Conservation (phyloP, 2,888 invertebrate species). For the Hypsopygia costalis region DNA sequence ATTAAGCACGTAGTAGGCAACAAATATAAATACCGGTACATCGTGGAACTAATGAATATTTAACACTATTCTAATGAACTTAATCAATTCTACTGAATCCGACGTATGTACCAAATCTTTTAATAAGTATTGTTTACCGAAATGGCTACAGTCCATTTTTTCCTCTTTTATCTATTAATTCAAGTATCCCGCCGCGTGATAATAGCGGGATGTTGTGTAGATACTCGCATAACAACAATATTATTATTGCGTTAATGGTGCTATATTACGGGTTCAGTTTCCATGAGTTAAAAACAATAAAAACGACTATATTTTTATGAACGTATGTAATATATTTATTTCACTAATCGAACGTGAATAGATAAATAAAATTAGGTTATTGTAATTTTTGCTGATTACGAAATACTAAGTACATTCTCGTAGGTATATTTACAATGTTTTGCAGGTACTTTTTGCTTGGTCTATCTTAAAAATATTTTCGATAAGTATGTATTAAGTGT, state of each 20-base stretch:
- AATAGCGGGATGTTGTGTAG: conserved; percentile 8
- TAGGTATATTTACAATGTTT: no score
- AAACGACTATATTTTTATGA: no score
- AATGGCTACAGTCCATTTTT: neutral
- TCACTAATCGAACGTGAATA: no score
- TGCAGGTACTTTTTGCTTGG: no score
- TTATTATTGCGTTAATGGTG: neutral
- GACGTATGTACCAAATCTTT: neutral
- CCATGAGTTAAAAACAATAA: no score
- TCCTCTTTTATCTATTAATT: conserved; percentile 9
- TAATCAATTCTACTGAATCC: neutral
- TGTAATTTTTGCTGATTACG: no score
- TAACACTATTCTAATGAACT: neutral
- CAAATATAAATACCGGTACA: conserved; percentile 4
- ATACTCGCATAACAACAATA: conserved; percentile 2
- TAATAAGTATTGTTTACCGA: neutral
- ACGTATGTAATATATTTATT: no score
- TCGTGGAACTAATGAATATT: conserved; percentile 6
- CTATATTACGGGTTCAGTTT: neutral
- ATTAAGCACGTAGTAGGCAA: no score
- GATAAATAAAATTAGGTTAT: no score
- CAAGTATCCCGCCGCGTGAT: conserved; percentile 4
- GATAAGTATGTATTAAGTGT: no score
- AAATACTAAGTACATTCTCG: no score
- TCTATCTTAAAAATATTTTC: no score